phyloP scores from a whole-genome alignment of 2,113 vertebrate species.

The Forbesichthys papilliferus region DNA sequence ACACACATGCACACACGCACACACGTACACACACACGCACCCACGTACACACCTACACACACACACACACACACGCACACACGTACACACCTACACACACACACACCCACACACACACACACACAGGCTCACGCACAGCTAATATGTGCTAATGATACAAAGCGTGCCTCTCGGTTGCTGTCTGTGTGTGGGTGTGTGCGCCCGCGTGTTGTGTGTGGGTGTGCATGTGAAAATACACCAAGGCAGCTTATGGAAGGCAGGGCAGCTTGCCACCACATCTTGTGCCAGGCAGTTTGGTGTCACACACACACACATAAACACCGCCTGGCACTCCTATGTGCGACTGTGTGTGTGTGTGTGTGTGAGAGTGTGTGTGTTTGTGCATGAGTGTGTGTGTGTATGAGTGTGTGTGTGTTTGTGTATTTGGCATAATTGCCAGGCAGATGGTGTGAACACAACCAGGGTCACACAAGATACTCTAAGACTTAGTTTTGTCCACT shows the following conservation, averaged over 20 bases:
- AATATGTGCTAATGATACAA: neutral
- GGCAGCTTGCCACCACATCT: constrained; percentile 49
- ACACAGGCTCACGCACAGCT: neutral
- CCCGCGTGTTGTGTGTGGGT: neutral
- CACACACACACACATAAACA: neutral
- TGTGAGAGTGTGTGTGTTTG: constrained; percentile 11
- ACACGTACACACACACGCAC: neutral
- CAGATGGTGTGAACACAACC: too few species aligned
- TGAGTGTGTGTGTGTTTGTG: neutral
- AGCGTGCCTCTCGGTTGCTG: neutral
- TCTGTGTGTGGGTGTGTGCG: constrained; percentile 1
- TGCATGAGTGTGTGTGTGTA: constrained; percentile 6
- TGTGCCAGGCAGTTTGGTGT: constrained; percentile 41
- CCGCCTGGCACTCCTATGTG: constrained; percentile 4
- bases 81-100: neutral
- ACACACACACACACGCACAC: neutral
- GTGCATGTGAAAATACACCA: constrained; percentile 14
- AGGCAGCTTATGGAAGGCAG: constrained; percentile 40
- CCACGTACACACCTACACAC: neutral
- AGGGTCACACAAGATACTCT: constrained; percentile 4
- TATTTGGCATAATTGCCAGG: neutral
- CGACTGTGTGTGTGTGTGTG: constrained; percentile 12
- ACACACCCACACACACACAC: constrained; percentile 2
- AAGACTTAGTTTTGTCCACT: neutral
- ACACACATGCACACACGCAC: neutral